Evolutionary conservation across 2,797 vertebrate genomes (phyloP).

Genomic region (Brachyalestes nurse): DNA sequence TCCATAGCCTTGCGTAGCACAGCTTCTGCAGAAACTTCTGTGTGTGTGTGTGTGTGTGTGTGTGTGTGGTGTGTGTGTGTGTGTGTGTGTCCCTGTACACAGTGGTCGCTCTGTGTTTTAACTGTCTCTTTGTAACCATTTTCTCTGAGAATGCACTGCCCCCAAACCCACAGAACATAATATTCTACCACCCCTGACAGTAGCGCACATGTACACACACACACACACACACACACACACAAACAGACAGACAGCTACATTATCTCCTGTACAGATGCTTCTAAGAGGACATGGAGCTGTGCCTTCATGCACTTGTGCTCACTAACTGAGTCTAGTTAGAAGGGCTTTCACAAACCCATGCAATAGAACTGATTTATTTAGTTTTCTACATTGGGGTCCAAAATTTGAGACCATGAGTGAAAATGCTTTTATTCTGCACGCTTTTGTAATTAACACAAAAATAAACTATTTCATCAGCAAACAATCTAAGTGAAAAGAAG

Average conservation of each 20-base stretch:
- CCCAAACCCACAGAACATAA: constrained; percentile 48
- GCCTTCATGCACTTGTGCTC: too few species aligned
- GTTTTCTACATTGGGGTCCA: too few species aligned
- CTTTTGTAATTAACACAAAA: neutral
- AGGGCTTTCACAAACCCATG: neutral
- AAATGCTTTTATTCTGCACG: too few species aligned
- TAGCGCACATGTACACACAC: neutral
- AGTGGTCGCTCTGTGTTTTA: constrained; percentile 57
- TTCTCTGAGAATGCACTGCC: constrained; percentile 51
- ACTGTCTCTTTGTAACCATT: constrained; percentile 44
- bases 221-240: too few species aligned
- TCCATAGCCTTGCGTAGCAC: too few species aligned
- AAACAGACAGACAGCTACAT: neutral
- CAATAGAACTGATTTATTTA: neutral
- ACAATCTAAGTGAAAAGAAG: neutral
- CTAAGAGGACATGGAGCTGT: neutral
- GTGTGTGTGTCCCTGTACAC: constrained; percentile 39
- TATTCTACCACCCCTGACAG: constrained; percentile 34
- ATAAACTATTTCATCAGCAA: neutral
- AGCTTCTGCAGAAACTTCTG: too few species aligned
- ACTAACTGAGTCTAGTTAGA: too few species aligned
- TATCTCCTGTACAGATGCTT: neutral
- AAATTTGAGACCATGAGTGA: too few species aligned
- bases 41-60: constrained; percentile 34
- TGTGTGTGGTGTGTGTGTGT: constrained; percentile 41